A percentile compares a stretch with the other conserved stretches of the same genome.
phyloP scores from a whole-genome alignment of 2,888 invertebrate genomes.

The Cacoxenus indagator region DNA sequence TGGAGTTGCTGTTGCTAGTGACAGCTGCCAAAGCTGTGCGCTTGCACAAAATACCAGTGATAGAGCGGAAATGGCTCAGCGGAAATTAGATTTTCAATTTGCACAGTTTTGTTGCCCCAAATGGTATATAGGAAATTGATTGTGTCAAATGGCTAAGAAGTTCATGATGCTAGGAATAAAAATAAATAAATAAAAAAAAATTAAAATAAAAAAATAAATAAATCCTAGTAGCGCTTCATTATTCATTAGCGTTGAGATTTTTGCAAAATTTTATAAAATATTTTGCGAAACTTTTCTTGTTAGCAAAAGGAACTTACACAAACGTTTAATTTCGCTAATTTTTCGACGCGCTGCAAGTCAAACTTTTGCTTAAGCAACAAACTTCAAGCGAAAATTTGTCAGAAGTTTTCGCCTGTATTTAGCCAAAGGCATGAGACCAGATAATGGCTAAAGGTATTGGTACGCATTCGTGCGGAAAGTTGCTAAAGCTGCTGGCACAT shows the following conservation, averaged over 20 bases:
- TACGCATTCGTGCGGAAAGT: background rate
- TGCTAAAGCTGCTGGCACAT: background rate
- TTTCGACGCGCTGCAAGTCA: too few species aligned
- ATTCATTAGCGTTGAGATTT: too few species aligned
- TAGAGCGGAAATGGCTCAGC: background rate
- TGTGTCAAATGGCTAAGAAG: too few species aligned
- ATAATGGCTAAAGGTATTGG: background rate
- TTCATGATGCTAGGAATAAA: too few species aligned
- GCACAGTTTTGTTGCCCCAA: background rate
- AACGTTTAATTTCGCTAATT: slow-evolving; percentile 11
- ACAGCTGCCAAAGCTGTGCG: slow-evolving; percentile 5
- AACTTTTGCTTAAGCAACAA: too few species aligned
- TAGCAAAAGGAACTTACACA: background rate
- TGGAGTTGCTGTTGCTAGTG: background rate
- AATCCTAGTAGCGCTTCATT: too few species aligned
- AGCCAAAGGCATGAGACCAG: background rate
- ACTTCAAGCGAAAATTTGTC: background rate
- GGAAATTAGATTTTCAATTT: slow-evolving; percentile 14
- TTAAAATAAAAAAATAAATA: too few species aligned
- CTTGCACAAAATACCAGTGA: background rate
- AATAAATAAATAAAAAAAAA: too few species aligned
- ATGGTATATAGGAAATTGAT: too few species aligned
- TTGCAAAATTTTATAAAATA: background rate
- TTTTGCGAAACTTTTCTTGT: background rate
- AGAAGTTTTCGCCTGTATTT: background rate